Conservation (phyloP, 2,888 invertebrate species). For the Hedya salicella region DNA sequence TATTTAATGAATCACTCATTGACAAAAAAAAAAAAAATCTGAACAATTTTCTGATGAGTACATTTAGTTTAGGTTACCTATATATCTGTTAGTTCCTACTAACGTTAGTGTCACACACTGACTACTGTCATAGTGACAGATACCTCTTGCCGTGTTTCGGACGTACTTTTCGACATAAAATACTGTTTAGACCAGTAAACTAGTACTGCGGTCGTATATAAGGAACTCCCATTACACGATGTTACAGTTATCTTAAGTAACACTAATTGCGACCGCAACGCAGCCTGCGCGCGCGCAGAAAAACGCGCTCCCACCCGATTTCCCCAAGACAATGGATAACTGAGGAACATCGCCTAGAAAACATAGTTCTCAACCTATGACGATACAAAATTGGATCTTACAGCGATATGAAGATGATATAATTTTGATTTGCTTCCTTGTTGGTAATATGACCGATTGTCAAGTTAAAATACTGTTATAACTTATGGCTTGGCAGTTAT, state of each 20-base stretch:
- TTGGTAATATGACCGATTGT: too few species aligned
- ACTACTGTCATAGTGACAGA: too few species aligned
- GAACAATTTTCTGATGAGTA: too few species aligned
- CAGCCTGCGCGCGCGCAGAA: neutral
- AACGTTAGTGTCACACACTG: too few species aligned
- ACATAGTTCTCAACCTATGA: neutral
- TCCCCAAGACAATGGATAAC: slow-evolving; percentile 31
- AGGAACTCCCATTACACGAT: slow-evolving; percentile 17
- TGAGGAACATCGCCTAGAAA: neutral
- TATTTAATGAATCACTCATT: too few species aligned
- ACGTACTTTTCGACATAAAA: neutral
- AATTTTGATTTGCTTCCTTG: neutral
- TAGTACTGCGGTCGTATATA: neutral
- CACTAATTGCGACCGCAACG: slow-evolving; percentile 12
- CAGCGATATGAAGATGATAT: neutral
- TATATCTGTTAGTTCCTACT: too few species aligned
- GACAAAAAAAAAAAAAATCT: too few species aligned
- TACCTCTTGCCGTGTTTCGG: too few species aligned
- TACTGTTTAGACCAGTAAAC: neutral
- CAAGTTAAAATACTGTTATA: slow-evolving; percentile 8
- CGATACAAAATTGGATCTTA: neutral
- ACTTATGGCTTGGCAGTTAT: neutral
- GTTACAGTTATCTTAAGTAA: slow-evolving; percentile 9
- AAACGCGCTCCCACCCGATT: slow-evolving; percentile 27
- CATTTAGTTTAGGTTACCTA: too few species aligned